Percentiles rank a stretch among this genome's conserved stretches.
Evolutionary conservation across 1,140 invertebrate species (phyloP).

Genomic region (Uloborus diversus): DNA sequence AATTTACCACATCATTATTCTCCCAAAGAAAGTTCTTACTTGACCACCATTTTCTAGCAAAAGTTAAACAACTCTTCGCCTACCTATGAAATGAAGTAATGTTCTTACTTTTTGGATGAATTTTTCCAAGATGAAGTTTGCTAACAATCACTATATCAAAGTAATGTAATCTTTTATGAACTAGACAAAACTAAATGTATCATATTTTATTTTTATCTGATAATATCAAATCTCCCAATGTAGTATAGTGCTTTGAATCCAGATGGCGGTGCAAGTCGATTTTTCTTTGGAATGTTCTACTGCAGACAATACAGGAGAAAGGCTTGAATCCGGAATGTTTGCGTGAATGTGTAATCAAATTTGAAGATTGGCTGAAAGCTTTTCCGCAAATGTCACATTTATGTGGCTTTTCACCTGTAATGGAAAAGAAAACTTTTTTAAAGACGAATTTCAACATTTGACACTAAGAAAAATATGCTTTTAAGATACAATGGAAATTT

Average conservation of each 20-base stretch:
- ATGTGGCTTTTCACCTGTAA: slow-evolving; percentile 60
- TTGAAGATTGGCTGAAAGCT: slow-evolving; percentile 93
- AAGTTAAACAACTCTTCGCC: too few relatives aligned
- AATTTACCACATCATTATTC: too few relatives aligned
- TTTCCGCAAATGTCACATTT: slow-evolving; percentile 72
- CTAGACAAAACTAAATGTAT: not conserved
- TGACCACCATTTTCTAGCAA: too few relatives aligned
- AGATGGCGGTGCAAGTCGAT: slow-evolving; percentile 93
- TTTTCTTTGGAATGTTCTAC: slow-evolving; percentile 82
- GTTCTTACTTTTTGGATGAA: too few relatives aligned
- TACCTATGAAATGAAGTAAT: too few relatives aligned
- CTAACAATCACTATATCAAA: too few relatives aligned
- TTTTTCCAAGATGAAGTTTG: too few relatives aligned
- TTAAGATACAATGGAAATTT: too few relatives aligned
- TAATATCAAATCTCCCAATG: not conserved
- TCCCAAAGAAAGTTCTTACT: too few relatives aligned
- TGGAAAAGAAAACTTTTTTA: not conserved
- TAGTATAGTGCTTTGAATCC: slow-evolving; percentile 84
- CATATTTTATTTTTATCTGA: not conserved
- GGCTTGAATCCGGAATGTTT: slow-evolving; percentile 98
- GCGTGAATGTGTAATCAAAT: slow-evolving; percentile 96
- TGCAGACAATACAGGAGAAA: slow-evolving; percentile 91
- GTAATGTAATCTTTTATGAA: not conserved
- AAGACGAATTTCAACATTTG: too few relatives aligned
- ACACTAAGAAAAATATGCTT: not conserved